Evolutionary conservation across 2,888 invertebrate species (phyloP).

Genomic region (Ferrisia virgata): DNA sequence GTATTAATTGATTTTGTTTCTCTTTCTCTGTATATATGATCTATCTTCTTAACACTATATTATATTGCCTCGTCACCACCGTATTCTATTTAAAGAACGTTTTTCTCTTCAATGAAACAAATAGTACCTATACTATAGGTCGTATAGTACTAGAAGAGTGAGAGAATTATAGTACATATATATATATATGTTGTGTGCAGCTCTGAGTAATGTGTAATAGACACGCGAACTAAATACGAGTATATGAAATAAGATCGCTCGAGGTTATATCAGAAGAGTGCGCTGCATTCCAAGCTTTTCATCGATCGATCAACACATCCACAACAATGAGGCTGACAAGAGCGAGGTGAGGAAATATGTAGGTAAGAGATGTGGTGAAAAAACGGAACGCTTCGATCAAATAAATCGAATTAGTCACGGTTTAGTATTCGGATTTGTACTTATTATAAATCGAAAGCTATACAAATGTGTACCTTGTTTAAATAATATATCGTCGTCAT

Average conservation of each 20-base stretch:
- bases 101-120: conserved; percentile 17
- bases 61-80: not conserved
- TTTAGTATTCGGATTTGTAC: conserved; percentile 38
- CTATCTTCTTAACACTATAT: too few relatives aligned
- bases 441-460: not conserved
- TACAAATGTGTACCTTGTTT: too few relatives aligned
- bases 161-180: too few relatives aligned
- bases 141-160: too few relatives aligned
- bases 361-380: too few relatives aligned
- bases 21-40: too few relatives aligned
- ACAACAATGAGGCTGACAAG: too few relatives aligned
- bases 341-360: too few relatives aligned
- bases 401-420: conserved; percentile 41
- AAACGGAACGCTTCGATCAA: conserved; percentile 5
- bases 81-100: not conserved
- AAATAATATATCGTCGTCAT: not conserved
- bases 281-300: conserved; percentile 35
- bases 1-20: conserved; percentile 38
- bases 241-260: conserved; percentile 40
- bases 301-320: not conserved
- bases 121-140: too few relatives aligned
- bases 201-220: conserved; percentile 35
- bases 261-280: conserved; percentile 30
- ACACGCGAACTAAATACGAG: conserved; percentile 43
- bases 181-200: not conserved